Base-by-base conservation (phyloP, 2,797 vertebrate species). In the Melanotaenia boesemani region DNA sequence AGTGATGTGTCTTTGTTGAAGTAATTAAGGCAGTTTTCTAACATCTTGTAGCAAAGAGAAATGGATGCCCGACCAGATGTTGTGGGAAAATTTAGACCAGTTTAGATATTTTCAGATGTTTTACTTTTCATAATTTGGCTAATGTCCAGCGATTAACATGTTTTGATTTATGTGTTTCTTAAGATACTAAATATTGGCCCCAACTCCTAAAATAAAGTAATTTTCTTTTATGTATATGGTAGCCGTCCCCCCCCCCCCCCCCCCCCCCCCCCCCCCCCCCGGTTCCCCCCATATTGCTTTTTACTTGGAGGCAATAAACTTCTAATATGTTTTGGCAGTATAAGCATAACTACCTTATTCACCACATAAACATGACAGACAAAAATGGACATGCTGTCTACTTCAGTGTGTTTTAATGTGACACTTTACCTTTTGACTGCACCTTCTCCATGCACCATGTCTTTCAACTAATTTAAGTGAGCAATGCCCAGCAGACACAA, bases 1-100 rank as follows among this genome's bases (percentile, higher is more conserved):
- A 13, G 55, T 20, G 6, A 48, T 20, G 44, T 20, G 34, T 55
- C 15, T 46, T 60, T 5, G 34, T 13, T 41, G 37, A 6, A 44
- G 10, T 48, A 3, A 60, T 57, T 18, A 50, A 56, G 26, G 15
- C 28, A 36, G 37, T 83, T 57, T 50, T 56, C 70, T 18, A 58
- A 30, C 63, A 50, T 57, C 24, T 16, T 56, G 46, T 18, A 24
- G 28, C 37, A 26, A 5, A 61, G 61, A 62, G 59, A 54, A 64
- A 44, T 18, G 56, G 22, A 60, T 26, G 15, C 12, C 46, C 13
- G 59, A 20, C 41, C 50, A 65, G 54, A 67, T 78, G 70, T 39
- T 37, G 18, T 32, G 18, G 15, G 9, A 24, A 55, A 52, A 39
- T 26, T 7, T 54, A 2, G 50, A 22, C 22, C n/a, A 10, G 32